Evolutionary conservation across 2,888 invertebrate species (phyloP), one percentile per base, ranked within the genome.

Genomic region (Tromatobia lineatoria): DNA sequence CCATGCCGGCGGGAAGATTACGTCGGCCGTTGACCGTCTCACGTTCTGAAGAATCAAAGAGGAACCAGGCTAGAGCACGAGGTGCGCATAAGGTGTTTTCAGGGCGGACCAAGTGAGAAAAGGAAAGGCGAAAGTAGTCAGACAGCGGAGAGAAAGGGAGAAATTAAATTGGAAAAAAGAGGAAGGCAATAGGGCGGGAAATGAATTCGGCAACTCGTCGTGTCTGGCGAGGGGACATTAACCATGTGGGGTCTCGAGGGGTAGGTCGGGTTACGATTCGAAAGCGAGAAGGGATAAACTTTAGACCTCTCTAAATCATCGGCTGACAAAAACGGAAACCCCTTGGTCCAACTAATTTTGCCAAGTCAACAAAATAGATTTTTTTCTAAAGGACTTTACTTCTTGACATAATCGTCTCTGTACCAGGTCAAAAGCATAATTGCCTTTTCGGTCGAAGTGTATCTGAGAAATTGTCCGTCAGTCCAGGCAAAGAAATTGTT

Each of bases 31-130:
- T 85, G 85, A 85, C 85, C 81, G 85, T 85, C 85, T 85, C 85
- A 66, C 85, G 85, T 85, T 85, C 85, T 85, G 85, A 85, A 85
- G 85, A 85, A 85, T 85, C 85, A 85, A 85, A 85, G 85, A 85
- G 81, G 82, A 85, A 85, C 79, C 75, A 85, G 78, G 81, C 84
- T 84, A 84, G 75, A 81, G 64, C 78, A 85, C 84, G 81, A 79
- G 84, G 81, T 79, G 73, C 77, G 80, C 78, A 81, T 50, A 84
- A 74, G 74, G 67, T 70, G 45, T 78, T 69, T 57, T 74, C 38
- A 59, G 64, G 45, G 45, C 45, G 64, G 71, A 70, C 29, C 13
- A 70, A 70, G 20, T 34, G 34, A 38, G 45, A 69, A 3, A 29
- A 1, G 11, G 18, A 50, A 47, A 47, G 20, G 57, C 23, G 7